Evolutionary conservation across 2,113 vertebrate genomes (phyloP).

Genomic region (Paracanthobrama guichenoti): DNA sequence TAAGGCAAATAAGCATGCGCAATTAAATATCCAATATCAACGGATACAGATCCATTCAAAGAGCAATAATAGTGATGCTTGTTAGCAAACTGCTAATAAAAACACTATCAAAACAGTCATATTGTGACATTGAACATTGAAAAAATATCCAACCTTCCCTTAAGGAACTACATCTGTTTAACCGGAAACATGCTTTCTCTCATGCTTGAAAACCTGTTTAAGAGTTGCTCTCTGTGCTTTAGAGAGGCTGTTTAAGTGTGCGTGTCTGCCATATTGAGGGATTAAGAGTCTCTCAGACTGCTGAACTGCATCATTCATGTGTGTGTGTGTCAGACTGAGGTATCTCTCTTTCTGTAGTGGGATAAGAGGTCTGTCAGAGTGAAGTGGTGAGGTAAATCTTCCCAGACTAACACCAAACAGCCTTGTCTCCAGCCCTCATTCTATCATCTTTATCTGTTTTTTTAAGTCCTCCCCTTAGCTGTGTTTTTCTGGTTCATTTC

Average conservation of each 20-base stretch:
- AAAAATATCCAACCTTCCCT: neutral
- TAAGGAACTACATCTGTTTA: neutral
- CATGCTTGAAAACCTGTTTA: neutral
- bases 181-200: neutral
- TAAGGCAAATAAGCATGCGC: neutral
- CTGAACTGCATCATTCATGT: neutral
- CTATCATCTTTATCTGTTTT: constrained; percentile 28
- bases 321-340: neutral
- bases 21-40: too few relatives aligned
- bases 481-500: constrained; percentile 28
- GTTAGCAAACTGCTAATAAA: neutral
- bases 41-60: too few relatives aligned
- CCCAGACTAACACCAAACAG: neutral
- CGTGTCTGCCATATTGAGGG: neutral
- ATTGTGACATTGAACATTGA: neutral
- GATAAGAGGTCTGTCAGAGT: constrained; percentile 26
- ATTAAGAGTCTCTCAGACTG: neutral
- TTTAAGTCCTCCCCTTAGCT: neutral
- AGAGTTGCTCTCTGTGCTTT: neutral
- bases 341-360: neutral
- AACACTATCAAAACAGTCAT: neutral
- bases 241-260: too few relatives aligned
- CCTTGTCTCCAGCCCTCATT: constrained; percentile 19
- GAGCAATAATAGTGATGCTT: neutral
- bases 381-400: constrained; percentile 31